Percentiles rank a stretch among this genome's conserved stretches.
phyloP scores from a whole-genome alignment of 2,888 invertebrate genomes.

The Caradrina kadenii region DNA sequence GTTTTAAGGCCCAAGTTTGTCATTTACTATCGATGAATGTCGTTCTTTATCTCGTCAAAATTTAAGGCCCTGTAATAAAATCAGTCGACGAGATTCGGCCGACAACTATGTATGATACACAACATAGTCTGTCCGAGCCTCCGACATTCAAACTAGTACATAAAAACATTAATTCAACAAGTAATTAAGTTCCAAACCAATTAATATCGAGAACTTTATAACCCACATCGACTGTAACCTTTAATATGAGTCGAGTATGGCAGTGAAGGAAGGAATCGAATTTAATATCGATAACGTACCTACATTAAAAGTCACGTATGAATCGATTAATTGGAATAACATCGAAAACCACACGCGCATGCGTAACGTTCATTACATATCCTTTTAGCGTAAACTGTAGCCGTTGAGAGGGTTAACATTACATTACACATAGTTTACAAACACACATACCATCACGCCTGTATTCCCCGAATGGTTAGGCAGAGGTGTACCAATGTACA shows the following conservation, averaged over 20 bases:
- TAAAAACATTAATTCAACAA: slow-evolving; percentile 64
- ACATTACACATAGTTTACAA: background rate
- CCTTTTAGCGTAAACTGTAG: slow-evolving; percentile 41
- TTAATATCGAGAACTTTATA: slow-evolving; percentile 67
- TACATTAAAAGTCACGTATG: slow-evolving; percentile 58
- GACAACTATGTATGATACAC: slow-evolving; percentile 27
- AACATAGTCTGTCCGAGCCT: slow-evolving; percentile 10
- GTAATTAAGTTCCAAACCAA: slow-evolving; percentile 67
- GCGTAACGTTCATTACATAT: slow-evolving; percentile 45
- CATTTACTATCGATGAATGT: slow-evolving; percentile 34
- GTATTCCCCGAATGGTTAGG: no score
- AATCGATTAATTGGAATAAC: slow-evolving; percentile 59
- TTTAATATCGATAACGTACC: slow-evolving; percentile 59
- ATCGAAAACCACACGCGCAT: slow-evolving; percentile 42
- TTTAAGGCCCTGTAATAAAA: slow-evolving; percentile 48
- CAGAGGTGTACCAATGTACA: no score
- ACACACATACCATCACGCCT: no score
- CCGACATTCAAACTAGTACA: slow-evolving; percentile 45
- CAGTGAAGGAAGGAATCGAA: slow-evolving; percentile 42
- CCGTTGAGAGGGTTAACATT: slow-evolving; percentile 10
- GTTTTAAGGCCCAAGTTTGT: slow-evolving; percentile 18
- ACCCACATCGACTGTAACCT: slow-evolving; percentile 61
- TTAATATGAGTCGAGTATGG: slow-evolving; percentile 50
- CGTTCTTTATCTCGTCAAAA: slow-evolving; percentile 34
- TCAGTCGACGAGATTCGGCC: background rate